Evolutionary conservation across 2,888 invertebrate species (phyloP).

Genomic region (Aphidius colemani): DNA sequence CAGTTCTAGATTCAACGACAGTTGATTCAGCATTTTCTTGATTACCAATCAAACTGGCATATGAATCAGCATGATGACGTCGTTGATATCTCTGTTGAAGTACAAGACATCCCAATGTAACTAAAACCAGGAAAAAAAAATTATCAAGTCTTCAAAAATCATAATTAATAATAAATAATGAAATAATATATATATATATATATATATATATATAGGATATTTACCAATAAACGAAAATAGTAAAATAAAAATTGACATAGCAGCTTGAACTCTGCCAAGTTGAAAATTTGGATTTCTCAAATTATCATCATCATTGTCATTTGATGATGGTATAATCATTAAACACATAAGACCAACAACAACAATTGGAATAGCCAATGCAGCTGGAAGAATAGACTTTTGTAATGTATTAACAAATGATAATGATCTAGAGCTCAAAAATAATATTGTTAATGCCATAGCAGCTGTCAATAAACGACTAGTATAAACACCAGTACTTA

Average conservation of each 20-base stretch:
- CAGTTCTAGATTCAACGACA: constrained; percentile 34
- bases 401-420: constrained; percentile 80
- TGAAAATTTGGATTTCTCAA: constrained; percentile 78
- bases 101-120: constrained; percentile 80
- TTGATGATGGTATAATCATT: constrained; percentile 60
- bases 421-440: constrained; percentile 81
- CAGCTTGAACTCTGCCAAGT: constrained; percentile 77
- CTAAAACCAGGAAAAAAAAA: constrained; percentile 57
- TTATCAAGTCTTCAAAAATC: not conserved
- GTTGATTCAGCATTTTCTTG: constrained; percentile 32
- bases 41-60: constrained; percentile 39
- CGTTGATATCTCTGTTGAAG: constrained; percentile 80
- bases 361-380: constrained; percentile 65
- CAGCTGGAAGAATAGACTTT: constrained; percentile 68
- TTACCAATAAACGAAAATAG: constrained; percentile 80
- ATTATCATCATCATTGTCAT: constrained; percentile 65
- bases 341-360: constrained; percentile 71
- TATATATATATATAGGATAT: constrained; percentile 34
- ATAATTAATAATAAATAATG: constrained; percentile 19
- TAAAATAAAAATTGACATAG: constrained; percentile 75
- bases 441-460: constrained; percentile 78
- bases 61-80: constrained; percentile 60
- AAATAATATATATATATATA: not conserved
- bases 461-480: constrained; percentile 85
- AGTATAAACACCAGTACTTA: constrained; percentile 79